Evolutionary conservation across 2,797 vertebrate species (phyloP).

Genomic region (Mus caroli): DNA sequence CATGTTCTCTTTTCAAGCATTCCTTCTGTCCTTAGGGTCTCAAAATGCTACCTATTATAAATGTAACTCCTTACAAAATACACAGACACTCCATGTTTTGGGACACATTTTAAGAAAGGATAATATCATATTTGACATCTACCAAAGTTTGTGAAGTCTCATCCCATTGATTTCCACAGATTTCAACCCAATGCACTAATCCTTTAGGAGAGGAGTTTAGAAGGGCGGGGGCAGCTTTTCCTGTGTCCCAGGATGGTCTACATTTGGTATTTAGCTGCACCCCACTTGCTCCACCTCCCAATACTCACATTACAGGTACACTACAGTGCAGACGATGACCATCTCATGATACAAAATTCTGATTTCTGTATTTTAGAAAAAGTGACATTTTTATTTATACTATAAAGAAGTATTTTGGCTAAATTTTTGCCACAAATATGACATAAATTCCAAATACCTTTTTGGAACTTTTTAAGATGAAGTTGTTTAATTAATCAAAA

Average conservation of each 20-base stretch:
- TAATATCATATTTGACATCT: neutral
- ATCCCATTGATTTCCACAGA: constrained; percentile 8
- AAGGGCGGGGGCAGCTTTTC: rapidly evolving
- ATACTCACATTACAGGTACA: neutral
- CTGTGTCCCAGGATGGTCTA: neutral
- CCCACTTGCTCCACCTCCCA: neutral
- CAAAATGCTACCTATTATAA: neutral
- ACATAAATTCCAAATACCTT: neutral
- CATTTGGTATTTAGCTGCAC: neutral
- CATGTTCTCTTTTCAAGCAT: neutral
- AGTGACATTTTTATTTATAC: neutral
- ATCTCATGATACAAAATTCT: constrained; percentile 31
- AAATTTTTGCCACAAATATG: neutral
- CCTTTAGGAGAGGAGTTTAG: neutral
- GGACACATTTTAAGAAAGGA: neutral
- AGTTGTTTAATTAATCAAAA: constrained; percentile 41
- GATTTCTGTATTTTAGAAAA: constrained; percentile 42
- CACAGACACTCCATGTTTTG: neutral
- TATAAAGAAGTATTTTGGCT: constrained; percentile 40
- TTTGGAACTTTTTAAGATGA: neutral
- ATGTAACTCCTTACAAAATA: constrained; percentile 54
- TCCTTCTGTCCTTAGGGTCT: neutral
- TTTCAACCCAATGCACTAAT: neutral
- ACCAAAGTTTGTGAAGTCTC: neutral
- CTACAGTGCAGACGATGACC: neutral